Conservation (phyloP, 2,113 vertebrate species). For the Noctilio leporinus region DNA sequence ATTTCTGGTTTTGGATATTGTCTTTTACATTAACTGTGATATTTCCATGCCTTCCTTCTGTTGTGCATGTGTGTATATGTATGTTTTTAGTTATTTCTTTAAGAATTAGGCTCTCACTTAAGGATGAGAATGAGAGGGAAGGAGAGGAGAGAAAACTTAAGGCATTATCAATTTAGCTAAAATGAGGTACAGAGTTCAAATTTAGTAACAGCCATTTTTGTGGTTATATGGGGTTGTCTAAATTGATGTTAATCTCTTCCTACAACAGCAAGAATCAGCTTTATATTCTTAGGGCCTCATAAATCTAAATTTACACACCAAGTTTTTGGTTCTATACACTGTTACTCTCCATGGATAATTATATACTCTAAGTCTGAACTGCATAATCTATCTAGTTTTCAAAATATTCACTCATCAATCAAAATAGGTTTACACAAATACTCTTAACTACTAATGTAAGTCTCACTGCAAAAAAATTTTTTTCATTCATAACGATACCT, state of each 20-base stretch:
- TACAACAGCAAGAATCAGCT: not conserved
- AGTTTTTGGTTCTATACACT: not conserved
- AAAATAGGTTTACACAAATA: not conserved
- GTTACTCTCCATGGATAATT: not conserved
- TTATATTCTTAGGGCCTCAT: not conserved
- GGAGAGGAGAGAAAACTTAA: not conserved
- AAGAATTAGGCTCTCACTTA: not conserved
- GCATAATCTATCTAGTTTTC: not conserved
- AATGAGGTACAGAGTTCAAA: not conserved
- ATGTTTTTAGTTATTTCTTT: not conserved
- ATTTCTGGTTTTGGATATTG: not conserved
- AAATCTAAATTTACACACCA: not conserved
- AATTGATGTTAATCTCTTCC: not conserved
- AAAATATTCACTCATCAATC: constrained; percentile 23
- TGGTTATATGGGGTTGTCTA: not conserved
- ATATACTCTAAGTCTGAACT: not conserved
- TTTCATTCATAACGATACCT: not conserved
- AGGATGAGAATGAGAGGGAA: not conserved
- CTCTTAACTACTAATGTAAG: not conserved
- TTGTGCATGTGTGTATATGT: too few relatives aligned
- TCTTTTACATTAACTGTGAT: not conserved
- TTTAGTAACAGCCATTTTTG: not conserved
- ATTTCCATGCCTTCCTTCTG: not conserved
- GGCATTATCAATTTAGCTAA: not conserved
- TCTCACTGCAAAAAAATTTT: not conserved